These are phyloP conservation scores for Nebria brevicollis DNA, from an alignment of 2,888 invertebrate species.

Conservation along the genomic window DNA sequence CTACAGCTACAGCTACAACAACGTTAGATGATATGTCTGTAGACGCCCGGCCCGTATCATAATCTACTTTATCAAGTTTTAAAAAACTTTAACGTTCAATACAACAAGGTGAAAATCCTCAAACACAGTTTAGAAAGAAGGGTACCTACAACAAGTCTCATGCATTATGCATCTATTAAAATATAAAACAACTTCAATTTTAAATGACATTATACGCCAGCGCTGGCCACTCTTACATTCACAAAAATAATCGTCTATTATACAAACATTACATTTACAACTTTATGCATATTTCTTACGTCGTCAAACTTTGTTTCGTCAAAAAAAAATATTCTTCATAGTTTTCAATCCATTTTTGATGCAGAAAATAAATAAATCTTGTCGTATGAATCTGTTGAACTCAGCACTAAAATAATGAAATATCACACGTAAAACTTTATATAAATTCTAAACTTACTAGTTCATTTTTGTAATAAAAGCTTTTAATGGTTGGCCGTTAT, in stretches of 20 bases:
- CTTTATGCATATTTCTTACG: not conserved
- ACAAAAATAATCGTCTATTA: not conserved
- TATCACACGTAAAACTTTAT: too few species aligned
- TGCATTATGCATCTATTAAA: not conserved
- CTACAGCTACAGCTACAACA: not conserved
- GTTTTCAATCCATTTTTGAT: not conserved
- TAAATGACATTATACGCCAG: not conserved
- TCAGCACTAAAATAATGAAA: too few species aligned
- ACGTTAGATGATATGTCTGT: not conserved
- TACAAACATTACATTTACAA: not conserved
- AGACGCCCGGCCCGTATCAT: slow-evolving; percentile 18
- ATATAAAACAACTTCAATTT: not conserved
- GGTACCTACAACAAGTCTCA: not conserved
- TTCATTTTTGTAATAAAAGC: too few species aligned
- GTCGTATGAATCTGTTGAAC: too few species aligned
- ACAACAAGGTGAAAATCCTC: slow-evolving; percentile 27
- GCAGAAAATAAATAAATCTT: too few species aligned
- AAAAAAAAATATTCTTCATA: not conserved
- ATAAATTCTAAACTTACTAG: too few species aligned
- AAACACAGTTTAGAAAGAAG: slow-evolving; percentile 5
- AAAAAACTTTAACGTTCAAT: slow-evolving; percentile 42
- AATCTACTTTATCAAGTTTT: slow-evolving; percentile 41
- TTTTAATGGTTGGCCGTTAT: too few species aligned
- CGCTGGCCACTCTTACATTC: not conserved
- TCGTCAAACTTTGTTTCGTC: not conserved